Conservation (phyloP, 2,888 invertebrate species). For the Pandemis heparana region DNA sequence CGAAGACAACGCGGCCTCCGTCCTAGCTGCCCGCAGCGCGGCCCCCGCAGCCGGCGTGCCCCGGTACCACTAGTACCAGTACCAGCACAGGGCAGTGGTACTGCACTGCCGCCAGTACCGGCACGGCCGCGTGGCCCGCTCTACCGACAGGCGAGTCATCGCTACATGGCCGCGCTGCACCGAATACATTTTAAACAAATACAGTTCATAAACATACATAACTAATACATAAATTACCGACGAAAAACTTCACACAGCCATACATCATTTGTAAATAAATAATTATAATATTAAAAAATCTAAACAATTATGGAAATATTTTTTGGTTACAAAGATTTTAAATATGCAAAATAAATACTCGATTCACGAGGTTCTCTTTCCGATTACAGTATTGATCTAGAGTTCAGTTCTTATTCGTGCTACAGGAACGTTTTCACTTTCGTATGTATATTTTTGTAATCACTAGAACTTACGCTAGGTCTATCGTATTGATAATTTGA, state of each 20-base stretch:
- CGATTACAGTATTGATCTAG: slow-evolving; percentile 47
- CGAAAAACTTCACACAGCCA: slow-evolving; percentile 81
- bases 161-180: slow-evolving; percentile 27
- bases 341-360: slow-evolving; percentile 71
- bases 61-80: background rate
- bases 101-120: background rate
- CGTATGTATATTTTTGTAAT: slow-evolving; percentile 47
- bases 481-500: slow-evolving; percentile 23
- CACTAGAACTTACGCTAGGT: slow-evolving; percentile 45
- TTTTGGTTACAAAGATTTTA: slow-evolving; percentile 75
- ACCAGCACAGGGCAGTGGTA: background rate
- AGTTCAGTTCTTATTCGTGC: slow-evolving; percentile 55
- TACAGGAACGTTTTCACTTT: slow-evolving; percentile 61
- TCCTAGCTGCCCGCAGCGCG: slow-evolving; percentile 18
- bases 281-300: slow-evolving; percentile 57
- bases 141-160: slow-evolving; percentile 35
- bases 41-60: background rate
- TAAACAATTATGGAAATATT: slow-evolving; percentile 73
- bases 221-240: slow-evolving; percentile 73
- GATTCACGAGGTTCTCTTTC: slow-evolving; percentile 58
- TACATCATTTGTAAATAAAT: slow-evolving; percentile 81
- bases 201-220: slow-evolving; percentile 54
- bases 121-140: background rate
- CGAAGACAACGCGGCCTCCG: slow-evolving; percentile 20
- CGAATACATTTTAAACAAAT: slow-evolving; percentile 49